Evolutionary conservation across 2,113 vertebrate genomes (phyloP).

Genomic region (Taxidea taxus): DNA sequence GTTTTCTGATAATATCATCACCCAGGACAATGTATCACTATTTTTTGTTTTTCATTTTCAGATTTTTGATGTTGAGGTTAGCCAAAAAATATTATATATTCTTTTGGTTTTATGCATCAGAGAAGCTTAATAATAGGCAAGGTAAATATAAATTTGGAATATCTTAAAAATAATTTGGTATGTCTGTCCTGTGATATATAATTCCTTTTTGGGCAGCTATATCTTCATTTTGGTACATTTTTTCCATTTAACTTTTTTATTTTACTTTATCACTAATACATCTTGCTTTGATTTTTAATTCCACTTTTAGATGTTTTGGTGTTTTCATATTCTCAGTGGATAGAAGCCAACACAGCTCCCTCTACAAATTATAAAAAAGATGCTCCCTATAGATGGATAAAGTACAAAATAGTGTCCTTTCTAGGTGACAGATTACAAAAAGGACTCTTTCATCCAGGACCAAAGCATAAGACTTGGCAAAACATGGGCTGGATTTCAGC

Average conservation of each 20-base stretch:
- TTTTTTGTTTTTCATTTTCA: not conserved
- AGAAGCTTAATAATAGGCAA: not conserved
- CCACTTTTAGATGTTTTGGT: not conserved
- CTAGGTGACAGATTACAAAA: not conserved
- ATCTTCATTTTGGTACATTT: not conserved
- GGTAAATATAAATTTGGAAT: not conserved
- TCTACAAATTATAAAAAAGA: conserved; percentile 17
- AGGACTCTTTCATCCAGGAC: not conserved
- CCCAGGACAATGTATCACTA: not conserved
- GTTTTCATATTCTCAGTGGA: conserved; percentile 9
- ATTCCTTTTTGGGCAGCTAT: too few species aligned
- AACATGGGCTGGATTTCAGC: not conserved
- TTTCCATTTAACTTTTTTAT: not conserved
- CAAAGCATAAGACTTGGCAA: not conserved
- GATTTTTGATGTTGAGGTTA: not conserved
- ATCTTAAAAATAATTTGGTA: not conserved
- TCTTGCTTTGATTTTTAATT: conserved; percentile 31
- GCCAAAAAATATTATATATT: not conserved
- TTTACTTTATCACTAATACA: not conserved
- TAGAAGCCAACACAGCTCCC: not conserved
- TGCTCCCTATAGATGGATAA: not conserved
- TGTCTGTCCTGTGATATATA: not conserved
- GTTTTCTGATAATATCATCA: not conserved
- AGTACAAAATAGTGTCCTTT: not conserved
- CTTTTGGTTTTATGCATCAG: not conserved